phyloP scores from a whole-genome alignment of 2,888 invertebrate species.

The Vandiemenella viatica region DNA sequence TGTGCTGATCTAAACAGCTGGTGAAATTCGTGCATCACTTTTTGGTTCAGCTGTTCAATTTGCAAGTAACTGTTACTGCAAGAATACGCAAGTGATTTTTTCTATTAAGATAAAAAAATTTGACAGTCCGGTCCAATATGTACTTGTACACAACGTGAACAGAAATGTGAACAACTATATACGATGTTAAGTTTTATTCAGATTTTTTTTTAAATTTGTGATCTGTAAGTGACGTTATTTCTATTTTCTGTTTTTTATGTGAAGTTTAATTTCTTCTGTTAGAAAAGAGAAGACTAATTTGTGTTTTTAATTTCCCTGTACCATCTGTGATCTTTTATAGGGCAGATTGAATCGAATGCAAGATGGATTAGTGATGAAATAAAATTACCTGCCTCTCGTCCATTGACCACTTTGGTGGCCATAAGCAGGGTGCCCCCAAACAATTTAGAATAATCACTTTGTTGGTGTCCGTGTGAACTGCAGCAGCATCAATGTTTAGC shows the following conservation, averaged over 20 bases:
- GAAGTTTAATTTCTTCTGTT: too few relatives aligned
- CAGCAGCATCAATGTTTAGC: constrained; percentile 9
- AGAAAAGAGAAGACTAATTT: too few relatives aligned
- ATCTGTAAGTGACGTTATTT: too few relatives aligned
- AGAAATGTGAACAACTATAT: too few relatives aligned
- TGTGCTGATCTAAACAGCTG: neutral
- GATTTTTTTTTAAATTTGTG: too few relatives aligned
- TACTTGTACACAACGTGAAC: too few relatives aligned
- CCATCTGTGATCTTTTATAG: constrained; percentile 13
- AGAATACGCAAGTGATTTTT: too few relatives aligned
- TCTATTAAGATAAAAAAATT: too few relatives aligned
- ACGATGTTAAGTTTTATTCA: too few relatives aligned
- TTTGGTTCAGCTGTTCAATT: too few relatives aligned
- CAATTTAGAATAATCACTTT: constrained; percentile 6
- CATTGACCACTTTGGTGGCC: constrained; percentile 1
- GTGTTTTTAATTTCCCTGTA: constrained; percentile 11
- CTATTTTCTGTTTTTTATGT: too few relatives aligned
- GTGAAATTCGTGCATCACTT: neutral
- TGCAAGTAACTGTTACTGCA: too few relatives aligned
- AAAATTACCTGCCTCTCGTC: constrained; percentile 2
- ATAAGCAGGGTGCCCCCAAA: constrained; percentile 2
- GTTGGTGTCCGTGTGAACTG: constrained; percentile 12
- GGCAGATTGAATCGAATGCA: constrained; percentile 10
- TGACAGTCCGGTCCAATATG: neutral
- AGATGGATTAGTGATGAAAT: neutral